These are phyloP conservation scores for Tethya wilhelma DNA, from an alignment of 37 sponge, comb jelly and placozoan genomes.

Conservation along the genomic window DNA sequence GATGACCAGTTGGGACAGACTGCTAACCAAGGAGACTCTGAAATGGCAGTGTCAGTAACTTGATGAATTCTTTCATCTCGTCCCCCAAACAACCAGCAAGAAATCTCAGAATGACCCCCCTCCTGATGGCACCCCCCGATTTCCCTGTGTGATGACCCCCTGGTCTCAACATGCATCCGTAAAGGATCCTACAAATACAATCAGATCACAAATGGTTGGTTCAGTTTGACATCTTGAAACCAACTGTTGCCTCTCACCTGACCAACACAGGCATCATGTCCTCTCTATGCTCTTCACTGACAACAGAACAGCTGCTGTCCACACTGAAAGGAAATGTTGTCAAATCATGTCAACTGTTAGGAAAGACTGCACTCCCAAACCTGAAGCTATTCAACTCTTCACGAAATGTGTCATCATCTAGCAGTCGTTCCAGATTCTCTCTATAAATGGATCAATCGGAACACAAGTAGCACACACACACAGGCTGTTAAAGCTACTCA, in stretches of 20 bases:
- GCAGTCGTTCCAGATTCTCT: slow-evolving; percentile 66
- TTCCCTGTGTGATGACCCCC: slow-evolving; percentile 34
- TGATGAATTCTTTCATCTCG: slow-evolving; percentile 65
- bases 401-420: slow-evolving; percentile 73
- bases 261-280: slow-evolving; percentile 71
- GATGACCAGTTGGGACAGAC: no score
- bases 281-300: slow-evolving; percentile 63
- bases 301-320: slow-evolving; percentile 45
- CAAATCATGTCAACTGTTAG: background rate
- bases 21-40: slow-evolving; percentile 4
- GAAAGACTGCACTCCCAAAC: slow-evolving; percentile 9
- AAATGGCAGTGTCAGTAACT: slow-evolving; percentile 58
- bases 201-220: background rate
- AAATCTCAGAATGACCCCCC: slow-evolving; percentile 69
- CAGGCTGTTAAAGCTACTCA: slow-evolving; percentile 13
- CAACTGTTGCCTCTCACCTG: slow-evolving; percentile 40
- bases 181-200: slow-evolving; percentile 44
- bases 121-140: slow-evolving; percentile 45
- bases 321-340: background rate
- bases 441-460: background rate
- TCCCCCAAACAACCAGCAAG: slow-evolving; percentile 55
- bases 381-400: slow-evolving; percentile 69
- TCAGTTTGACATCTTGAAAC: background rate
- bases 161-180: slow-evolving; percentile 75
- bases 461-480: background rate